A percentile compares a stretch with the other conserved stretches of the same genome.
phyloP scores from a whole-genome alignment of 2,797 vertebrate species.

The Labeo calbasu region DNA sequence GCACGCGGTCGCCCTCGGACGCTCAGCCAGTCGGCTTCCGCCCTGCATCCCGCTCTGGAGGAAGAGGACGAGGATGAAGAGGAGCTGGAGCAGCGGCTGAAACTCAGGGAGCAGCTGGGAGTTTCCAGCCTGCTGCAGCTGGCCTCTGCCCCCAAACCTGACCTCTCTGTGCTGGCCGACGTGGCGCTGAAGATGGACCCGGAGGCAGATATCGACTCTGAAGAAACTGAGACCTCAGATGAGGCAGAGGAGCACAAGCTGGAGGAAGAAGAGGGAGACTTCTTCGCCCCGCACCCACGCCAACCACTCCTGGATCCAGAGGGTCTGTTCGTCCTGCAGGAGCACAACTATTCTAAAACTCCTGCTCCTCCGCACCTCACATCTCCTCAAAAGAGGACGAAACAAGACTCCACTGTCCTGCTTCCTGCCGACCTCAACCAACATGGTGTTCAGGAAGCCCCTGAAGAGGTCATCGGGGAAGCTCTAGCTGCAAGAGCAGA shows the following conservation, averaged over 20 bases:
- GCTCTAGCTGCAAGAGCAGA: slow-evolving; percentile 66
- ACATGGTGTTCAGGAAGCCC: slow-evolving; percentile 86
- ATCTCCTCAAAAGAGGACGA: slow-evolving; percentile 66
- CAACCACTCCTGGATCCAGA: slow-evolving; percentile 66
- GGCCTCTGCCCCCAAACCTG: slow-evolving; percentile 75
- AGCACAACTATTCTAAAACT: slow-evolving; percentile 89
- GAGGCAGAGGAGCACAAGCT: slow-evolving; percentile 85
- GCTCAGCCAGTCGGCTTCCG: slow-evolving; percentile 60
- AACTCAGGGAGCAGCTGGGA: slow-evolving; percentile 78
- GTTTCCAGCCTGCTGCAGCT: slow-evolving; percentile 80
- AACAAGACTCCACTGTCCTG: slow-evolving; percentile 70
- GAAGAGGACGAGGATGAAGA: slow-evolving; percentile 67
- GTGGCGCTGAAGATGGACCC: slow-evolving; percentile 81
- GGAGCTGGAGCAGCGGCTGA: slow-evolving; percentile 72
- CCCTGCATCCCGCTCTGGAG: slow-evolving; percentile 66
- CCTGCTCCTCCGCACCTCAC: slow-evolving; percentile 50
- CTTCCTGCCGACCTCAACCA: slow-evolving; percentile 77
- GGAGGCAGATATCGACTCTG: slow-evolving; percentile 77
- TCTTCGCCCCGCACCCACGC: slow-evolving; percentile 56
- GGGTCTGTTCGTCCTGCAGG: slow-evolving; percentile 78
- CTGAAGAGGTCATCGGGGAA: slow-evolving; percentile 89
- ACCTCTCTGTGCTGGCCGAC: slow-evolving; percentile 84
- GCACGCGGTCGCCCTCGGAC: slow-evolving; percentile 75
- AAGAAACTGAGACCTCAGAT: slow-evolving; percentile 85
- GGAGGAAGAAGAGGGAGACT: slow-evolving; percentile 65